Conservation (phyloP, 2,797 vertebrate genomes). For the Sylvilagus floridanus region DNA sequence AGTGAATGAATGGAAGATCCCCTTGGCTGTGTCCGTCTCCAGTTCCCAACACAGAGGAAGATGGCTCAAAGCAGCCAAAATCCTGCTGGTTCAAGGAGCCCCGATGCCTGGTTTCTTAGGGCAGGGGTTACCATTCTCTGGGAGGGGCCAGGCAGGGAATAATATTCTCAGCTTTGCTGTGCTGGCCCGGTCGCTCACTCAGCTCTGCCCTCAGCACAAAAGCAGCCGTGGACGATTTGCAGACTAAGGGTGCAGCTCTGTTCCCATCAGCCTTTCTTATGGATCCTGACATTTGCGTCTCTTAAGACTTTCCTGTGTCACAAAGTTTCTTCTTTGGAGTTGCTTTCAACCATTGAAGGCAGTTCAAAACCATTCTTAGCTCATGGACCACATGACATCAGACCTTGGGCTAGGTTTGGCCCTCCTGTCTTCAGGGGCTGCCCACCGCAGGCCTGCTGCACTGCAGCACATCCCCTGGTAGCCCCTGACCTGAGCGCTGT, state of each 20-base stretch:
- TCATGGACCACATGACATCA: background rate
- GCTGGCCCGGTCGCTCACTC: fast-evolving
- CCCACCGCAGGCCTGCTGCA: no score
- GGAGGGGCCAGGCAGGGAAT: background rate
- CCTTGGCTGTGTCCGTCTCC: background rate
- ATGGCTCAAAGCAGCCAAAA: background rate
- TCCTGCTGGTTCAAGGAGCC: background rate
- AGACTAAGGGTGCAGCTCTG: background rate
- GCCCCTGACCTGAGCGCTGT: background rate
- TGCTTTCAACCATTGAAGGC: background rate
- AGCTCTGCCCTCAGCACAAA: fast-evolving
- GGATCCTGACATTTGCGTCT: background rate
- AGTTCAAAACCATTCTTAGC: background rate
- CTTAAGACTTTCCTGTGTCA: background rate
- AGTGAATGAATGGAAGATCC: background rate
- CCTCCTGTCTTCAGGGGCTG: background rate
- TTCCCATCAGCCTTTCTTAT: background rate
- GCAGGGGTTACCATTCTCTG: background rate
- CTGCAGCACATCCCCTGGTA: background rate
- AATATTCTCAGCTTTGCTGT: background rate
- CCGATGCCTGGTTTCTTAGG: slow-evolving; percentile 23
- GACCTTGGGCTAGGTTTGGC: background rate
- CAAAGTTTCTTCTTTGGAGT: background rate
- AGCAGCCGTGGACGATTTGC: background rate
- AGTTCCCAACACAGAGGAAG: background rate